These are phyloP conservation scores for Netelia fuscicornis DNA, from an alignment of 2,888 invertebrate genomes.

Conservation along the genomic window DNA sequence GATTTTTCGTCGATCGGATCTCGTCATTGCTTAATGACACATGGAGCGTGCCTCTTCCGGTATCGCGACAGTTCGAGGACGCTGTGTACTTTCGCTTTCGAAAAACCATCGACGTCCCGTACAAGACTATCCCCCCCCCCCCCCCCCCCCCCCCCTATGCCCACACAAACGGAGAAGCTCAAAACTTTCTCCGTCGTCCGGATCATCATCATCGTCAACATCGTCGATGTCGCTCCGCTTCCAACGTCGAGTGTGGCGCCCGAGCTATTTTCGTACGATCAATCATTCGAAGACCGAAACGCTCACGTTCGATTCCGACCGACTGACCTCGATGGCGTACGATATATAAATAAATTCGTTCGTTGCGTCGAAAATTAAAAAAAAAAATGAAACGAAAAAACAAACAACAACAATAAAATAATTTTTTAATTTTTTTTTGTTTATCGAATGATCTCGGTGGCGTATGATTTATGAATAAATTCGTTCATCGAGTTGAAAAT, in stretches of 20 bases:
- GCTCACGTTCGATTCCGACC: conserved; percentile 57
- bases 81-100: conserved; percentile 78
- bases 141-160: background rate
- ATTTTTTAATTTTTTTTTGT: too few species aligned
- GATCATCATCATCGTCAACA: conserved; percentile 17
- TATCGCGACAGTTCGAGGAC: background rate
- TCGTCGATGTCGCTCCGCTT: conserved; percentile 21
- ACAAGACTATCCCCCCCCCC: background rate
- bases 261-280: conserved; percentile 64
- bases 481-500: too few species aligned
- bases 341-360: background rate
- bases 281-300: conserved; percentile 45
- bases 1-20: too few species aligned
- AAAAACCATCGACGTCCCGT: conserved; percentile 71
- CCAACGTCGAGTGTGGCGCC: conserved; percentile 37
- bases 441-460: too few species aligned
- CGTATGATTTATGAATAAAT: too few species aligned
- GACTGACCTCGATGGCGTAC: conserved; percentile 49
- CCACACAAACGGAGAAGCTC: conserved; percentile 42
- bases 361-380: background rate
- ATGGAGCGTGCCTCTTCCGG: too few species aligned
- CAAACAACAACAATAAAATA: background rate
- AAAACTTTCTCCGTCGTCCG: conserved; percentile 73
- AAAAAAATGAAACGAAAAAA: background rate
- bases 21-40: too few species aligned